Percentiles rank a stretch among this genome's conserved stretches.
Conservation (phyloP, 2,113 vertebrate species). For the Planiliza haematocheilus region DNA sequence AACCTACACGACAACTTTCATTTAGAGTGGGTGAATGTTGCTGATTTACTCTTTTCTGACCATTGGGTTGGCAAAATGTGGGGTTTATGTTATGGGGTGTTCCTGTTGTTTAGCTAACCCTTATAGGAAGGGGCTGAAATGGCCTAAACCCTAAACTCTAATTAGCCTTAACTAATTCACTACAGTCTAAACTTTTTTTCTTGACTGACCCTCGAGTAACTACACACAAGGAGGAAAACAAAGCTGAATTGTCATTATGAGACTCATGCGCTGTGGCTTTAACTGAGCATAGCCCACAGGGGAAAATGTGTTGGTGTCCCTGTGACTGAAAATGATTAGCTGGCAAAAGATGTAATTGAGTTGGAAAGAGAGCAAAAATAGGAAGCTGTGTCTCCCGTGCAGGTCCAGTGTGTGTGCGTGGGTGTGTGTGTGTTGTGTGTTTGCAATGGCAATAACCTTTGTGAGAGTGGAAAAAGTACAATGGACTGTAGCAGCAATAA, state of each 20-base stretch:
- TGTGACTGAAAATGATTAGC: constrained; percentile 58
- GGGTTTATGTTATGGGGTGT: no score
- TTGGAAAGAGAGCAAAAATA: constrained; percentile 57
- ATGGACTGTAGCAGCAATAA: constrained; percentile 39
- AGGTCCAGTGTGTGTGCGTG: constrained; percentile 8
- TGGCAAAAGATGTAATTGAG: constrained; percentile 62
- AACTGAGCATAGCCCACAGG: constrained; percentile 23
- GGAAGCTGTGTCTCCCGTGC: constrained; percentile 10
- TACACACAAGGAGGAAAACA: constrained; percentile 6
- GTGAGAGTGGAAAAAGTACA: constrained; percentile 74
- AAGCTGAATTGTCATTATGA: constrained; percentile 24
- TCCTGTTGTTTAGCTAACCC: no score
- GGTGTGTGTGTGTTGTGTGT: constrained; percentile 10
- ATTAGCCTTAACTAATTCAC: no score
- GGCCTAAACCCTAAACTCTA: no score
- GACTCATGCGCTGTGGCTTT: constrained; percentile 13
- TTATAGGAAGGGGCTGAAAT: no score
- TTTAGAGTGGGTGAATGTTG: no score
- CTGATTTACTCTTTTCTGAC: no score
- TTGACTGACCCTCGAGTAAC: not conserved
- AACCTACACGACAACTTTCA: no score
- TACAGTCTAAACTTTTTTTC: not conserved
- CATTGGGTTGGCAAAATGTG: no score
- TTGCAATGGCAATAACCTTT: constrained; percentile 55
- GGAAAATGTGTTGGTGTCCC: constrained; percentile 37